Percentiles rank a stretch among this genome's conserved stretches.
Evolutionary conservation across 2,888 invertebrate species (phyloP).

Genomic region (Eudemis profundana): DNA sequence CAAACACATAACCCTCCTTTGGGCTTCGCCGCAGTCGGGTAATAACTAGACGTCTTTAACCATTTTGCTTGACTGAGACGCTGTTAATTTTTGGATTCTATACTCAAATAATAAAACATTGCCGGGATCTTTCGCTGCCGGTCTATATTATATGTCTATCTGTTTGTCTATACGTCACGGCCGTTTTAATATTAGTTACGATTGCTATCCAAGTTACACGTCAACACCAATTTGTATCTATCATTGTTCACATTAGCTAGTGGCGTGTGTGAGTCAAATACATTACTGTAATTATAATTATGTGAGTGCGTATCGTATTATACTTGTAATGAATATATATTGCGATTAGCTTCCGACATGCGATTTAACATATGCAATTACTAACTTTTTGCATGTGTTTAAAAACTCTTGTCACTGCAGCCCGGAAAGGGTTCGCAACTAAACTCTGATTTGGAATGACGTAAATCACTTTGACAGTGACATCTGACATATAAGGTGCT

Average conservation of each 20-base stretch:
- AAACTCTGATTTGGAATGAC: too few species aligned
- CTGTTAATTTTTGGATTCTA: too few species aligned
- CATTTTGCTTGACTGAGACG: too few species aligned
- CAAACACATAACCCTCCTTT: too few species aligned
- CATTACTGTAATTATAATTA: background rate
- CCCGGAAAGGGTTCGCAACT: too few species aligned
- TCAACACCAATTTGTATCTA: background rate
- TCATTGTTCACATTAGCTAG: background rate
- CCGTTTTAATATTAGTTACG: background rate
- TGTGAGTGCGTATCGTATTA: slow-evolving; percentile 1
- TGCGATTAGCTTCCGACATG: slow-evolving; percentile 16
- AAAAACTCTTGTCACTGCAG: background rate
- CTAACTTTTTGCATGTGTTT: background rate
- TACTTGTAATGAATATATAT: slow-evolving; percentile 14
- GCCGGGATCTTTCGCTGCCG: too few species aligned
- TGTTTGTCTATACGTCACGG: background rate
- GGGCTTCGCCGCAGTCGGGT: too few species aligned
- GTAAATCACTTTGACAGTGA: too few species aligned
- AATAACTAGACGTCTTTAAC: too few species aligned
- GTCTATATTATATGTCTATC: background rate
- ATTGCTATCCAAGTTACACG: background rate
- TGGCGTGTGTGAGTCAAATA: slow-evolving; percentile 1
- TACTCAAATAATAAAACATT: too few species aligned
- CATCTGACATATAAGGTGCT: too few species aligned
- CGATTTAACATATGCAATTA: slow-evolving; percentile 4